A percentile compares a stretch with the other conserved stretches of the same genome.
These are phyloP conservation scores for Pseudobourletiella spinata DNA, from an alignment of 1,140 invertebrate genomes.

Conservation along the genomic window DNA sequence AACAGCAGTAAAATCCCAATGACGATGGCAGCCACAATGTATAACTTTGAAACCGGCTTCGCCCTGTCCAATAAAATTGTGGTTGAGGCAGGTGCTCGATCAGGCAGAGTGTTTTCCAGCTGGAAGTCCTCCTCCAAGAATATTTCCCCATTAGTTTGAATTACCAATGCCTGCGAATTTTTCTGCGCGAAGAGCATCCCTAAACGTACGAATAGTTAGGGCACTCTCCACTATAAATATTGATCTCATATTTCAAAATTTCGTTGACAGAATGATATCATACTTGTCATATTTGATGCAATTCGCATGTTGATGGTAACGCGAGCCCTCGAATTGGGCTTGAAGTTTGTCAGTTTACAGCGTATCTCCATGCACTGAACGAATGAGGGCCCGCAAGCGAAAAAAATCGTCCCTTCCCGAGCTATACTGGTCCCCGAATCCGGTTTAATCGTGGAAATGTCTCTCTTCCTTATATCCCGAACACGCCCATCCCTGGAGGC, in stretches of 20 bases:
- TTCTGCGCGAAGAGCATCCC: not conserved
- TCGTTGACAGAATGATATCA: not conserved
- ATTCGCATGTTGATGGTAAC: not conserved
- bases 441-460: not conserved
- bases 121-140: not conserved
- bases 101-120: not conserved
- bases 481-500: not conserved
- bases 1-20: not conserved
- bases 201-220: too few species aligned
- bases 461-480: not conserved
- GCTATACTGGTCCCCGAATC: not conserved
- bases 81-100: not conserved
- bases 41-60: not conserved
- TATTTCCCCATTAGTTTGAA: not conserved
- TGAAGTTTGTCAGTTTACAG: not conserved
- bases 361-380: constrained; percentile 12
- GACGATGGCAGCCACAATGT: not conserved
- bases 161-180: not conserved
- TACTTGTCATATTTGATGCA: not conserved
- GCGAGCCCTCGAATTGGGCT: not conserved
- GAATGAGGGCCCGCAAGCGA: not conserved
- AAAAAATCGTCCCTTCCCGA: not conserved
- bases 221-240: too few species aligned
- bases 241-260: not conserved
- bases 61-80: not conserved